Evolutionary conservation across 2,888 invertebrate species (phyloP).

Genomic region (Plebejus argus): DNA sequence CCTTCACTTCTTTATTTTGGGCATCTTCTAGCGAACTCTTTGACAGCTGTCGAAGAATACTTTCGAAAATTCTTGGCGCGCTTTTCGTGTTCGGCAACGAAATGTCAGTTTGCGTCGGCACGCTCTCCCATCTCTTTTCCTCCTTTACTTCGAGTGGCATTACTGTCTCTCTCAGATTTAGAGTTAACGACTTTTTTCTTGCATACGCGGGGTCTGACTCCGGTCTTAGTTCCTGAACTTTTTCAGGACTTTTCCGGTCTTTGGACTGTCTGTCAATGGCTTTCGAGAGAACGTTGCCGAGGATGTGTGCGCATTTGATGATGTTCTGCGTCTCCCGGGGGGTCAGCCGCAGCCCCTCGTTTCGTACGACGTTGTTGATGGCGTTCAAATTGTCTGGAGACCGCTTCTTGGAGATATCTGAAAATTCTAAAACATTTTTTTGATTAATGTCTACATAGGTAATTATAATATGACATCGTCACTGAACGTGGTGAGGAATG

Average conservation of each 20-base stretch:
- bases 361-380: constrained; percentile 59
- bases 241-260: constrained; percentile 46
- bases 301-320: constrained; percentile 69
- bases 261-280: constrained; percentile 63
- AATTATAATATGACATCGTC: too few relatives aligned
- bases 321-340: constrained; percentile 69
- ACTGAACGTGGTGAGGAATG: too few relatives aligned
- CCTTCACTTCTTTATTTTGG: constrained; percentile 35
- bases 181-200: constrained; percentile 61
- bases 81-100: constrained; percentile 73
- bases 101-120: constrained; percentile 72
- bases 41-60: constrained; percentile 67
- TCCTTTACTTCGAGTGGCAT: constrained; percentile 55
- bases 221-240: constrained; percentile 47
- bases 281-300: constrained; percentile 63
- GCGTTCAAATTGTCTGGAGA: constrained; percentile 61
- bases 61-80: constrained; percentile 75
- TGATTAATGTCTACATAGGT: neutral
- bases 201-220: constrained; percentile 43
- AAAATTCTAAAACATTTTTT: constrained; percentile 34
- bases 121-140: constrained; percentile 61
- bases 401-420: constrained; percentile 60
- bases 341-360: constrained; percentile 64
- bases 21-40: constrained; percentile 62
- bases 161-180: constrained; percentile 64